Conservation (phyloP, 1,140 invertebrate species). For the Drosophila murphyi region DNA sequence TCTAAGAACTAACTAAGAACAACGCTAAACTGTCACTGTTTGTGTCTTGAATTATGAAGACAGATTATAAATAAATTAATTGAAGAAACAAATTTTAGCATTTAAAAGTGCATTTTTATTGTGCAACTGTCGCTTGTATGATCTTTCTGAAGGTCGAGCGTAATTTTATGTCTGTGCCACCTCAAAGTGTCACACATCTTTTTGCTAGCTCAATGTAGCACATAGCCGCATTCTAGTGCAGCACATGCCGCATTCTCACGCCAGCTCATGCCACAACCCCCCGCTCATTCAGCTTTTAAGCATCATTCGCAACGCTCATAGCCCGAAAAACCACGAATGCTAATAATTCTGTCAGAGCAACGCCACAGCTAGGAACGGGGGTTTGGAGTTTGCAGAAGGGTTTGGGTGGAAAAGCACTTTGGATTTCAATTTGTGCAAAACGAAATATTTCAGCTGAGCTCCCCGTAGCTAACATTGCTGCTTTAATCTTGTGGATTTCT, state of each 20-base stretch:
- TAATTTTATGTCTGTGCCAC: slow-evolving; percentile 13
- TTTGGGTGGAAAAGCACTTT: slow-evolving; percentile 71
- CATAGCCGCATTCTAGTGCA: slow-evolving; percentile 28
- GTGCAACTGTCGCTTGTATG: neutral
- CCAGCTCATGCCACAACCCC: neutral
- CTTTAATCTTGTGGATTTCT: slow-evolving; percentile 80
- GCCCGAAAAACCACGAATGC: slow-evolving; percentile 69
- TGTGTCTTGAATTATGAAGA: too few species aligned
- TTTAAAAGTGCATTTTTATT: neutral
- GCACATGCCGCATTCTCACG: slow-evolving; percentile 53
- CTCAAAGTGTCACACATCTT: slow-evolving; percentile 30
- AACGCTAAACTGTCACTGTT: too few species aligned
- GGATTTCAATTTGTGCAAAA: slow-evolving; percentile 80
- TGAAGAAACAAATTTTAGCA: too few species aligned
- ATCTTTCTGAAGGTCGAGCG: neutral
- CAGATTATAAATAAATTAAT: too few species aligned
- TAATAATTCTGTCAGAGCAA: slow-evolving; percentile 80
- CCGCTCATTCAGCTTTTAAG: neutral
- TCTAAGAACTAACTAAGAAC: too few species aligned
- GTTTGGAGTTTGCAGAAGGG: slow-evolving; percentile 10
- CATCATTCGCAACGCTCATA: slow-evolving; percentile 15
- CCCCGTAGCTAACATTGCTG: slow-evolving; percentile 46
- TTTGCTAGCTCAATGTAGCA: slow-evolving; percentile 10
- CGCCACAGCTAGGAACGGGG: neutral
- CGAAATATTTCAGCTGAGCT: slow-evolving; percentile 82